Evolutionary conservation across 2,888 invertebrate species (phyloP).

Genomic region (Tenthredo mesomela): DNA sequence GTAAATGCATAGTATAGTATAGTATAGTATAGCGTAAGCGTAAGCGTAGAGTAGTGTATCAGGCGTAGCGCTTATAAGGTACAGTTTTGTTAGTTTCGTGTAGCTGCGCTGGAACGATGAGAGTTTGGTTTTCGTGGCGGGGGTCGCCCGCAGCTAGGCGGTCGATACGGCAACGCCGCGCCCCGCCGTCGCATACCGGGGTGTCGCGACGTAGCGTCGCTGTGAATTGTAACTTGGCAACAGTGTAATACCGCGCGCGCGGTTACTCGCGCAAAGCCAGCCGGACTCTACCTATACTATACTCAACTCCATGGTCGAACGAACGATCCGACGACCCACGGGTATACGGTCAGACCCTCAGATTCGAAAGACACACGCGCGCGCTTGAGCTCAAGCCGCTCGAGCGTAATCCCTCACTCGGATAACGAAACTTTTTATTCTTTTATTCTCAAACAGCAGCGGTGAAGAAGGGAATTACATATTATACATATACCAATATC

Average conservation of each 20-base stretch:
- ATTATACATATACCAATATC: neutral
- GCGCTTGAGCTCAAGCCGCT: neutral
- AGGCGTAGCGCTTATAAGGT: neutral
- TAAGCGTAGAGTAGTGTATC: neutral
- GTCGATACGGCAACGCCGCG: constrained; percentile 77
- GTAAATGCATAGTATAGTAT: neutral
- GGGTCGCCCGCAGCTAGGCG: constrained; percentile 62
- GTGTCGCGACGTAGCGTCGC: constrained; percentile 56
- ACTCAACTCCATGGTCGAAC: constrained; percentile 29
- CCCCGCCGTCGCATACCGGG: constrained; percentile 71
- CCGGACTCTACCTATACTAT: constrained; percentile 14
- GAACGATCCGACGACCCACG: constrained; percentile 20
- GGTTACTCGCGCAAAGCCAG: constrained; percentile 24
- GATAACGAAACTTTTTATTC: constrained; percentile 14
- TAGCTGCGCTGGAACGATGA: constrained; percentile 16
- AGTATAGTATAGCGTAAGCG: neutral
- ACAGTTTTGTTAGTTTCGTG: constrained; percentile 1
- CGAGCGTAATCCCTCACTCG: constrained; percentile 14
- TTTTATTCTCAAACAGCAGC: neutral
- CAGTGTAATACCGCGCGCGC: neutral
- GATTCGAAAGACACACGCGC: constrained; percentile 6
- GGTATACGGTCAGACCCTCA: constrained; percentile 13
- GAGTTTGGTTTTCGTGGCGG: constrained; percentile 60
- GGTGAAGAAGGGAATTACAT: neutral
- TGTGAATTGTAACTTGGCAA: constrained; percentile 39